Percentiles rank a stretch among this genome's conserved stretches.
These are phyloP conservation scores for Cephus spinipes DNA, from an alignment of 2,888 invertebrate species.

Conservation along the genomic window DNA sequence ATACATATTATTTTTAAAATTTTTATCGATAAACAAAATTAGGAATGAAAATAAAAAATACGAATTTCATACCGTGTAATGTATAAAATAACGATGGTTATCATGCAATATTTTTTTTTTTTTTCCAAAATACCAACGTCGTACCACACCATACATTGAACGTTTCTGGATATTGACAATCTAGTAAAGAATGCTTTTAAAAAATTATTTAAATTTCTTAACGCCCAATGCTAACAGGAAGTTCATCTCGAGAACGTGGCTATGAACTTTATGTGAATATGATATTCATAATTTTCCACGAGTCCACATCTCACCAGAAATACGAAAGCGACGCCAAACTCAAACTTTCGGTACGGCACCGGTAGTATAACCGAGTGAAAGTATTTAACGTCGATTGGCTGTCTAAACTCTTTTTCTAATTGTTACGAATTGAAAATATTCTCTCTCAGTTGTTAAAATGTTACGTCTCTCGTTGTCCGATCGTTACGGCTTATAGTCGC, in stretches of 20 bases:
- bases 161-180: background rate
- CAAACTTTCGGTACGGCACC: background rate
- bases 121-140: too few relatives aligned
- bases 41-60: too few relatives aligned
- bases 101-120: too few relatives aligned
- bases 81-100: too few relatives aligned
- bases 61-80: too few relatives aligned
- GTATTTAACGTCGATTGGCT: background rate
- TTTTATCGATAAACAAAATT: too few relatives aligned
- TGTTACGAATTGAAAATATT: background rate
- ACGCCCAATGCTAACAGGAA: background rate
- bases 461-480: background rate
- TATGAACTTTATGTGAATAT: background rate
- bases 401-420: background rate
- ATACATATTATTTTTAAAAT: too few relatives aligned
- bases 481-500: background rate
- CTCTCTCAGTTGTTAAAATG: background rate
- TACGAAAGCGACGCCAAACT: background rate
- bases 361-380: background rate
- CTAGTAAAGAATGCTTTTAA: too few relatives aligned
- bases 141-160: too few relatives aligned
- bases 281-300: background rate
- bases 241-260: too few relatives aligned
- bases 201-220: background rate
- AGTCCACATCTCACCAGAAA: background rate